Evolutionary conservation across 2,797 vertebrate genomes (phyloP).

Genomic region (Rhabdomys pumilio): DNA sequence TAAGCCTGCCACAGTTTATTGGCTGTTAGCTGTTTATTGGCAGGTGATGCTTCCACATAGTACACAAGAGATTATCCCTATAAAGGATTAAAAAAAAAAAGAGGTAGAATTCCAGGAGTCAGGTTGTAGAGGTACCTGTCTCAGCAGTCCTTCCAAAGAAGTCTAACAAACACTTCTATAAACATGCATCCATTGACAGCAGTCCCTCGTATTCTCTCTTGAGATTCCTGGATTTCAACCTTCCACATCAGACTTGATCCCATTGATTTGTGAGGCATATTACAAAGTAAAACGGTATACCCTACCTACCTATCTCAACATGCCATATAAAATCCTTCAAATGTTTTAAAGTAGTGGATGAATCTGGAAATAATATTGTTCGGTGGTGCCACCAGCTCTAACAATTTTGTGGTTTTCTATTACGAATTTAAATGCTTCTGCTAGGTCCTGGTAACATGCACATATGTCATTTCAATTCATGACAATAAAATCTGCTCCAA

Average conservation of each 20-base stretch:
- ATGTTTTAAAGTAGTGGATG: background rate
- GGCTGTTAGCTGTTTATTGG: background rate
- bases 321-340: background rate
- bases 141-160: background rate
- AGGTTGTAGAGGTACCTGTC: accelerated
- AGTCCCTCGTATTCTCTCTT: background rate
- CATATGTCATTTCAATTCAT: background rate
- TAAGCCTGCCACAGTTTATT: background rate
- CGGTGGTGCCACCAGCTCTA: background rate
- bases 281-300: background rate
- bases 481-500: background rate
- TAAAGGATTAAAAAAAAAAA: background rate
- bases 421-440: conserved; percentile 7
- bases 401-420: conserved; percentile 17
- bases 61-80: background rate
- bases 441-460: background rate
- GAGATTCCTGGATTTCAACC: background rate
- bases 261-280: conserved; percentile 18
- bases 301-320: background rate
- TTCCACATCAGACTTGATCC: conserved; percentile 30
- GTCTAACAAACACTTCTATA: background rate
- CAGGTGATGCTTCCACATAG: background rate
- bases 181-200: background rate
- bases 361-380: conserved; percentile 23
- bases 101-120: background rate